These are phyloP conservation scores for Tridacna gigas DNA, from an alignment of 2,888 invertebrate genomes.

Conservation along the genomic window DNA sequence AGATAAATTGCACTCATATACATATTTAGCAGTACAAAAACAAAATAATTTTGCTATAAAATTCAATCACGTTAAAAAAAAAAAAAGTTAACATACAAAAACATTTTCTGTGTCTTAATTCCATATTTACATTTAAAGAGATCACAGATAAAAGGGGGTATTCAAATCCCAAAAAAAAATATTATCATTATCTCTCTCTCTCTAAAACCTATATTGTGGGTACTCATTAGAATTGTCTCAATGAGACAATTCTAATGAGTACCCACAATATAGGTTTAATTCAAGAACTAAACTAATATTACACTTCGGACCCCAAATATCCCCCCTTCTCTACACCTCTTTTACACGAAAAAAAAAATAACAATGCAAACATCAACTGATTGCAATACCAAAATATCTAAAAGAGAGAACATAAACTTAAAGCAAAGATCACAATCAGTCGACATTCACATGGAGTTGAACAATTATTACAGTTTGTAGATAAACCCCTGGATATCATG, in stretches of 20 bases:
- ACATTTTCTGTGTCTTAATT: slow-evolving; percentile 1
- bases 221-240: no score
- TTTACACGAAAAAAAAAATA: no score
- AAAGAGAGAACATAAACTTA: neutral
- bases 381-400: neutral
- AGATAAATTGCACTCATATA: slow-evolving; percentile 47
- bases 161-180: no score
- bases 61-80: slow-evolving; percentile 44
- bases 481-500: neutral
- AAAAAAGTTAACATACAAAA: slow-evolving; percentile 7
- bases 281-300: no score
- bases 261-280: no score
- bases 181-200: no score
- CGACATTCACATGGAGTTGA: neutral
- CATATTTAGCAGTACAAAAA: slow-evolving; percentile 22
- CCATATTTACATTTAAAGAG: neutral
- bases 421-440: slow-evolving; percentile 2
- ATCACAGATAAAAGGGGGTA: no score
- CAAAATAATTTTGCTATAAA: slow-evolving; percentile 35
- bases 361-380: neutral
- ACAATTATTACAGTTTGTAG: slow-evolving; percentile 1
- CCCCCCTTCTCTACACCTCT: no score
- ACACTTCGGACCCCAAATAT: no score
- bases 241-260: no score
- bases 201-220: no score